Evolutionary conservation across 2,113 vertebrate species (phyloP).

Genomic region (Chunga burmeisteri): DNA sequence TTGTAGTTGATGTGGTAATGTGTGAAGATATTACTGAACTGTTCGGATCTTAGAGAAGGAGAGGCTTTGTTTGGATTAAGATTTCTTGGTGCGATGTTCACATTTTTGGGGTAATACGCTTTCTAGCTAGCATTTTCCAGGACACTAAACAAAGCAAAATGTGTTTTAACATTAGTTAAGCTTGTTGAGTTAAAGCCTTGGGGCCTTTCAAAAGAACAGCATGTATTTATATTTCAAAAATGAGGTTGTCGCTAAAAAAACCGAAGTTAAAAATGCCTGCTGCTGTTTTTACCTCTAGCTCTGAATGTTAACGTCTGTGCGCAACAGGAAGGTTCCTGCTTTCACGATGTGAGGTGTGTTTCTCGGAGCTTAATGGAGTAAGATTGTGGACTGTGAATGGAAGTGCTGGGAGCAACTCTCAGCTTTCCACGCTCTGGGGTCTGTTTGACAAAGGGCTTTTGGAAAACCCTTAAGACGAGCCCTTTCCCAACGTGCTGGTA

Average conservation of each 20-base stretch:
- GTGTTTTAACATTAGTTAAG: neutral
- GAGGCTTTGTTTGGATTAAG: neutral
- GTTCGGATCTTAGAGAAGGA: neutral
- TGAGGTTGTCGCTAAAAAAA: neutral
- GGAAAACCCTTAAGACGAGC: neutral
- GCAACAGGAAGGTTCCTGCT: fast-evolving
- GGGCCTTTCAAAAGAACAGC: conserved; percentile 1
- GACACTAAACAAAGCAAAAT: neutral
- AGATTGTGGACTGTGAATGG: neutral
- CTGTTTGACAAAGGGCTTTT: neutral
- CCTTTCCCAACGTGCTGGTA: neutral
- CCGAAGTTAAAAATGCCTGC: neutral
- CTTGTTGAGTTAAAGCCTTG: neutral
- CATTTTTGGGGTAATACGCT: neutral
- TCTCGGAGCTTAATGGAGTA: neutral
- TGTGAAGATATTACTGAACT: neutral
- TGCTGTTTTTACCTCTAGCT: neutral
- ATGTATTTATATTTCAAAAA: conserved; percentile 13
- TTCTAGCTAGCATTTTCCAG: neutral
- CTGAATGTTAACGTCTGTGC: neutral
- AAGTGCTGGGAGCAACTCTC: neutral
- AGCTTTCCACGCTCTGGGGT: neutral
- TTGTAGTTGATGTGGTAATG: neutral
- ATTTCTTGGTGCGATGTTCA: neutral
- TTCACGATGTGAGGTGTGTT: fast-evolving